Conservation (phyloP, 2,888 invertebrate species). For the Ceriagrion tenellum region DNA sequence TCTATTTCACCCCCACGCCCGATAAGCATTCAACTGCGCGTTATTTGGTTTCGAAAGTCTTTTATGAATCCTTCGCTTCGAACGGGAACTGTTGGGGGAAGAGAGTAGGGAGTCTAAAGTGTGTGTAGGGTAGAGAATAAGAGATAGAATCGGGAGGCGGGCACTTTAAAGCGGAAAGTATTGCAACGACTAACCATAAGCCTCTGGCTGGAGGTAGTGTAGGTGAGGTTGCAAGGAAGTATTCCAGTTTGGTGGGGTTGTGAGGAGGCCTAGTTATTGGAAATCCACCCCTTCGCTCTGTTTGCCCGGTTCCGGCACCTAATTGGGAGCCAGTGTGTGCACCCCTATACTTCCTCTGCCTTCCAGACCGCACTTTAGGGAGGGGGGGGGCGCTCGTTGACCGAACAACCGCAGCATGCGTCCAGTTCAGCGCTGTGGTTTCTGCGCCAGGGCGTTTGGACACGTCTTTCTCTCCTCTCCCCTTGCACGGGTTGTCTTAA, state of each 20-base stretch:
- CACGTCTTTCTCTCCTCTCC: neutral
- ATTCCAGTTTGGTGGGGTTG: neutral
- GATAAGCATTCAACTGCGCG: conserved; percentile 65
- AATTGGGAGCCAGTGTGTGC: neutral
- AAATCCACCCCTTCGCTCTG: neutral
- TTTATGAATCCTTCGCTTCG: conserved; percentile 50
- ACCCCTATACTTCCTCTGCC: too few relatives aligned
- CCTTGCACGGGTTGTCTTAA: neutral
- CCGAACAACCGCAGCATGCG: neutral
- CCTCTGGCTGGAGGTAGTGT: neutral
- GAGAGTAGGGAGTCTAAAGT: neutral
- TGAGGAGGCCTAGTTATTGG: neutral
- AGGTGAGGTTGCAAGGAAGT: neutral
- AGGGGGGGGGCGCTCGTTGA: neutral
- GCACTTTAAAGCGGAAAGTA: neutral
- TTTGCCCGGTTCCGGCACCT: neutral
- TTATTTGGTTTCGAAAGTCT: conserved; percentile 65
- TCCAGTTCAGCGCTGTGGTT: neutral
- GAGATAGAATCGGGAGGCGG: neutral
- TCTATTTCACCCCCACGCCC: conserved; percentile 41
- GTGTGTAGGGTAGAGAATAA: neutral
- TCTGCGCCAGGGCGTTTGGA: neutral
- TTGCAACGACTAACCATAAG: neutral
- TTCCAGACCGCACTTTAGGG: too few relatives aligned
- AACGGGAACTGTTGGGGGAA: neutral